phyloP scores from a whole-genome alignment of 2,797 vertebrate genomes.

The Silurus aristotelis region DNA sequence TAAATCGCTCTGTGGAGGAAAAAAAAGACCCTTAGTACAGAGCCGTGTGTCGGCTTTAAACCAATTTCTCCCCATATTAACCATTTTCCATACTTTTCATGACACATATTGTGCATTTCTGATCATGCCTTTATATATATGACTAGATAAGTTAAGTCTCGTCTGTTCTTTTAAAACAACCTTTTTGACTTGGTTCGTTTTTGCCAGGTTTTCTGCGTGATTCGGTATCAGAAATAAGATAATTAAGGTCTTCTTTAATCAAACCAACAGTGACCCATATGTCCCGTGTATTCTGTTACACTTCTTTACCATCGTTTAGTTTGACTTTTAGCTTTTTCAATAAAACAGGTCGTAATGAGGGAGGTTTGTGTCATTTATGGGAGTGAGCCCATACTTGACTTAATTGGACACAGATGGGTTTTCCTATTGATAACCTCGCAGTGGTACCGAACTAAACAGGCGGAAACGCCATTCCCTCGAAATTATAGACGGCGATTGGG shows the following conservation, averaged over 20 bases:
- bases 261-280: constrained; percentile 31
- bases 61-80: neutral
- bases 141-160: neutral
- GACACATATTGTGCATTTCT: neutral
- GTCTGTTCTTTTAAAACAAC: neutral
- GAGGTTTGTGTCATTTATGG: constrained; percentile 62
- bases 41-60: neutral
- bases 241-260: constrained; percentile 38
- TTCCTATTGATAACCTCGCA: constrained; percentile 64
- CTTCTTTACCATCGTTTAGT: constrained; percentile 54
- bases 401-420: constrained; percentile 74
- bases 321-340: constrained; percentile 63
- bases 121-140: neutral
- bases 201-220: neutral
- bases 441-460: constrained; percentile 43
- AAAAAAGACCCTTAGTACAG: neutral
- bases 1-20: neutral
- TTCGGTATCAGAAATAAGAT: constrained; percentile 6
- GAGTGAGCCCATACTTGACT: constrained; percentile 61
- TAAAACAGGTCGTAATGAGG: constrained; percentile 68
- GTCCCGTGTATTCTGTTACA: constrained; percentile 42
- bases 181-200: neutral
- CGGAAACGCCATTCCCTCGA: constrained; percentile 48
- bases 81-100: neutral
- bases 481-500: constrained; percentile 51